These are phyloP conservation scores for Ochropleura plecta DNA, from an alignment of 2,888 invertebrate species.

Conservation along the genomic window DNA sequence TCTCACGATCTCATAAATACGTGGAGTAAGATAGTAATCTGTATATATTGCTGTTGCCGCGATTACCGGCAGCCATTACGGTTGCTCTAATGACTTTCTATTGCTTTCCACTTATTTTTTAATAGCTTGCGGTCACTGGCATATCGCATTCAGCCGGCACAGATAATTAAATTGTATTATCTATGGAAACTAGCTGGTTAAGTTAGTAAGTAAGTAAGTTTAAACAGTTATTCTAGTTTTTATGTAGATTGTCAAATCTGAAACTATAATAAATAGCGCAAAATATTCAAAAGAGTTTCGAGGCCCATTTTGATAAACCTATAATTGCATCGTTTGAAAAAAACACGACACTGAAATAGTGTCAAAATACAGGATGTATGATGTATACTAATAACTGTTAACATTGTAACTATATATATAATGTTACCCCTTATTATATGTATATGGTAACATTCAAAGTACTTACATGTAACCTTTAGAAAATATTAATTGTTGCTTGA, in stretches of 20 bases:
- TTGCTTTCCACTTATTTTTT: slow-evolving; percentile 68
- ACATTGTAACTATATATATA: not conserved
- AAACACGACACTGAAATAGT: not conserved
- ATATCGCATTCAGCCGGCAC: slow-evolving; percentile 57
- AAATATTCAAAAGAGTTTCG: no score
- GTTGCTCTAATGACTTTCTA: slow-evolving; percentile 70
- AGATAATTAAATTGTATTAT: slow-evolving; percentile 56
- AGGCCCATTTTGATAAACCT: no score
- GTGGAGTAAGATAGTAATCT: slow-evolving; percentile 61
- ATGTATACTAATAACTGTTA: not conserved
- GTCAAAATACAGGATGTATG: no score
- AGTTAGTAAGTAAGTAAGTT: no score
- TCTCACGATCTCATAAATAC: slow-evolving; percentile 62
- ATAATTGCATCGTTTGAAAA: no score
- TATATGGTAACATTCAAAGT: no score
- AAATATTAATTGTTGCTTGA: slow-evolving; percentile 17
- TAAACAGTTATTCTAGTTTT: not conserved
- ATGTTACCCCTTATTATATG: no score
- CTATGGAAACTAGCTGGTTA: slow-evolving; percentile 1
- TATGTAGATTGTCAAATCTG: not conserved
- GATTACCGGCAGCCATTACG: slow-evolving; percentile 60
- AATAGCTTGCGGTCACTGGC: slow-evolving; percentile 63
- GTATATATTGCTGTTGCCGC: slow-evolving; percentile 63
- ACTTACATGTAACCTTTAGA: slow-evolving; percentile 2
- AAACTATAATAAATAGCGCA: no score